Evolutionary conservation across 2,797 vertebrate genomes (phyloP).

Genomic region (Rhinogobio ventralis): DNA sequence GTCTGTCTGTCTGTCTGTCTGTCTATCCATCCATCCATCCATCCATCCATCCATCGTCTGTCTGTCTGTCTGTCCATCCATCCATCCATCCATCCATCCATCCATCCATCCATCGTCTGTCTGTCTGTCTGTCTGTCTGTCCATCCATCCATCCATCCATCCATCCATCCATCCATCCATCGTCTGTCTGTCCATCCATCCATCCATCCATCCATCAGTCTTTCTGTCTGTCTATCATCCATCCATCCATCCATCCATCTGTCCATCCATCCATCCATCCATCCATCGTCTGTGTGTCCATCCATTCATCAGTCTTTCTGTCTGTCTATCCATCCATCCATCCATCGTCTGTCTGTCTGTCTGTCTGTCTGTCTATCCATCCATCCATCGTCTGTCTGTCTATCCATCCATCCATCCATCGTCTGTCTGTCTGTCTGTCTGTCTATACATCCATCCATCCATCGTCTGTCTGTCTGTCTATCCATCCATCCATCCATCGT

Average conservation of each 20-base stretch:
- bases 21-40: not conserved
- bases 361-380: not conserved
- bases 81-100: no score
- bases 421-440: not conserved
- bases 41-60: fast-evolving
- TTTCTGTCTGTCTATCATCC: not conserved
- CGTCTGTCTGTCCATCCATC: not conserved
- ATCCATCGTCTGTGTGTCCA: not conserved
- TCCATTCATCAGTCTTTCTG: not conserved
- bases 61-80: not conserved
- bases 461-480: not conserved
- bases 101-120: not conserved
- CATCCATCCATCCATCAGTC: not conserved
- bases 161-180: no score
- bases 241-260: not conserved
- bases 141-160: no score
- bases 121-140: not conserved
- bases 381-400: not conserved
- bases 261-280: no score
- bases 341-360: not conserved
- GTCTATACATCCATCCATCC: not conserved
- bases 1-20: no score
- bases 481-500: not conserved
- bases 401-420: not conserved
- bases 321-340: no score